These are phyloP conservation scores for Hyposoter dolosus DNA, from an alignment of 2,888 invertebrate genomes.

Conservation along the genomic window DNA sequence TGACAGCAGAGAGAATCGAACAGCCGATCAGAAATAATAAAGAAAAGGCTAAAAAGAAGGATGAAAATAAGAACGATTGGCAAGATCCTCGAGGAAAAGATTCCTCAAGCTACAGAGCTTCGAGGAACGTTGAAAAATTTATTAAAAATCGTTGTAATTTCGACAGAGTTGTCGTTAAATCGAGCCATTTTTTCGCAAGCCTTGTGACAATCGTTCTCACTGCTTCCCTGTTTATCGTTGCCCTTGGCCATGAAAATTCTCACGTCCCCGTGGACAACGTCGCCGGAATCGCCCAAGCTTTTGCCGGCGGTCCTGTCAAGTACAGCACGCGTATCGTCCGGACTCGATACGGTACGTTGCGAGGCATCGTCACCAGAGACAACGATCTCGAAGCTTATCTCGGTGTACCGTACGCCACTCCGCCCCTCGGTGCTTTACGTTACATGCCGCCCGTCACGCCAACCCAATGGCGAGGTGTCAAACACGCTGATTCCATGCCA, in stretches of 20 bases:
- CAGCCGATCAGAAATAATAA: neutral
- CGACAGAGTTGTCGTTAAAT: neutral
- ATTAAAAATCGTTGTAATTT: neutral
- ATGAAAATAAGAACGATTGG: neutral
- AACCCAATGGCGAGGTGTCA: constrained; percentile 93
- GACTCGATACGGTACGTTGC: constrained; percentile 95
- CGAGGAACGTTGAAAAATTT: neutral
- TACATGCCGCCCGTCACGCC: constrained; percentile 98
- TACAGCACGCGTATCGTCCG: constrained; percentile 93
- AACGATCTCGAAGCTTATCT: constrained; percentile 96
- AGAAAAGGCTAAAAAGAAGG: neutral
- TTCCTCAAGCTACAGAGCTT: neutral
- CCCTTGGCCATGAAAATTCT: constrained; percentile 6
- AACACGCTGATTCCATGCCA: constrained; percentile 92
- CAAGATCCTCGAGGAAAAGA: neutral
- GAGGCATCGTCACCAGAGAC: constrained; percentile 94
- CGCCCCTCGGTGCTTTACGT: constrained; percentile 95
- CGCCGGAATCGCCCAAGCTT: constrained; percentile 73
- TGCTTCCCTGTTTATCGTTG: constrained; percentile 1
- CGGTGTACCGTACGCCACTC: constrained; percentile 97
- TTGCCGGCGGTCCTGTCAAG: constrained; percentile 88
- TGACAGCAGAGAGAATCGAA: neutral
- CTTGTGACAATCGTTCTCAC: constrained; percentile 20
- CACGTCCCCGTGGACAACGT: neutral
- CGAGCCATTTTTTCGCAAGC: neutral